Evolutionary conservation across 2,888 invertebrate genomes (phyloP).

Genomic region (Tetramorium bicarinatum): DNA sequence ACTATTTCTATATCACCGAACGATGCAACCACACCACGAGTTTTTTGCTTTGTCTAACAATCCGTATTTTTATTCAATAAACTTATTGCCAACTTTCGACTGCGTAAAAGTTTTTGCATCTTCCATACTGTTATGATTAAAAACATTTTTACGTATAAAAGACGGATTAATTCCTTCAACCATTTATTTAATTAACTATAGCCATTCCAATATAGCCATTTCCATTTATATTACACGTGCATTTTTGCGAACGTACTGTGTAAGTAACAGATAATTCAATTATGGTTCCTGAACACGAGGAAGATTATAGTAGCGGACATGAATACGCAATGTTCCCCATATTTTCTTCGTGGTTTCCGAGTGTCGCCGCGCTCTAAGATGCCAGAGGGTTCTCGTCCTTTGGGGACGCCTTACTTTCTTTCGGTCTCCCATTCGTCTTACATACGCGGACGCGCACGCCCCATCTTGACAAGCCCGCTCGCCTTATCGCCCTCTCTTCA

Average conservation of each 20-base stretch:
- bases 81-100: not conserved
- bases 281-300: not conserved
- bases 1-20: not conserved
- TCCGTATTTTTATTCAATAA: not conserved
- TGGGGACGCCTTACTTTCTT: slow-evolving; percentile 33
- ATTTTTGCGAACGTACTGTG: not conserved
- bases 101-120: not conserved
- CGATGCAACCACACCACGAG: not conserved
- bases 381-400: not conserved
- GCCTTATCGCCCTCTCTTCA: slow-evolving; percentile 52
- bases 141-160: not conserved
- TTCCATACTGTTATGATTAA: not conserved
- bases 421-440: slow-evolving; percentile 29
- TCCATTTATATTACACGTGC: not conserved
- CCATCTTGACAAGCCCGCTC: slow-evolving; percentile 13
- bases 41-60: not conserved
- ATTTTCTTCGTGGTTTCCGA: slow-evolving; percentile 35
- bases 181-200: not conserved
- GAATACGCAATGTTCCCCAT: slow-evolving; percentile 41
- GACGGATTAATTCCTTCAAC: not conserved
- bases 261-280: slow-evolving; percentile 42
- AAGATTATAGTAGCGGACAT: slow-evolving; percentile 21
- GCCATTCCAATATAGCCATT: not conserved
- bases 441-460: slow-evolving; percentile 6
- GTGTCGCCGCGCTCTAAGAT: not conserved